These are phyloP conservation scores for Parapsyche elsis DNA, from an alignment of 1,140 invertebrate species.

Conservation along the genomic window DNA sequence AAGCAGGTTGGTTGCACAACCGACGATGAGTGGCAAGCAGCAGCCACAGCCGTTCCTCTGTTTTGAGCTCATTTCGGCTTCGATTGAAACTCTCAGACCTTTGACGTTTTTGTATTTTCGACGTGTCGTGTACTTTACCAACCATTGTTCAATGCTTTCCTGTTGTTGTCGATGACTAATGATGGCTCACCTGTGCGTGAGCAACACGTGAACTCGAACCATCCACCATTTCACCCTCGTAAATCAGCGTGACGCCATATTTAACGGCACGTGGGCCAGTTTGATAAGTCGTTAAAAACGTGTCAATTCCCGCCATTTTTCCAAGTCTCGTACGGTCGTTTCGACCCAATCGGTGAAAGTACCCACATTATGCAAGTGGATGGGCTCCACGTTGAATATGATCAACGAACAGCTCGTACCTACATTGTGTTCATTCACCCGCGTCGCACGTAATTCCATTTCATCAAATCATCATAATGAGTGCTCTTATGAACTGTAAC, in stretches of 20 bases:
- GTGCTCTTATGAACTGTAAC: neutral
- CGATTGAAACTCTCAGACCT: no score
- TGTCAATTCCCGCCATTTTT: no score
- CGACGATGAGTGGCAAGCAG: neutral
- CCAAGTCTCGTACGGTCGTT: no score
- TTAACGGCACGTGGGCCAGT: no score
- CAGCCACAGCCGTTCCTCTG: neutral
- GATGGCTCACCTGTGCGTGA: neutral
- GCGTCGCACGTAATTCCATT: no score
- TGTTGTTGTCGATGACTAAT: slow-evolving; percentile 20
- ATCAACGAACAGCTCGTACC: neutral
- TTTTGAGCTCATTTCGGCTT: neutral
- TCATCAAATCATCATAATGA: no score
- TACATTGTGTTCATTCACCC: neutral
- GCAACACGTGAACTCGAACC: no score
- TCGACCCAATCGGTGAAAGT: neutral
- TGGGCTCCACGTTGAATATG: neutral
- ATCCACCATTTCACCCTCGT: no score
- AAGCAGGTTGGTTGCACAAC: slow-evolving; percentile 27
- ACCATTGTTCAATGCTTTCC: neutral
- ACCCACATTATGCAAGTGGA: slow-evolving; percentile 10
- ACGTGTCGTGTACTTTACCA: neutral
- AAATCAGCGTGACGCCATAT: no score
- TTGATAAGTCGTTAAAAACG: no score
- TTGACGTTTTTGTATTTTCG: neutral